A percentile compares a stretch with the other conserved stretches of the same genome.
These are phyloP conservation scores for Antheraea mylitta DNA, from an alignment of 1,140 invertebrate genomes.

Conservation along the genomic window DNA sequence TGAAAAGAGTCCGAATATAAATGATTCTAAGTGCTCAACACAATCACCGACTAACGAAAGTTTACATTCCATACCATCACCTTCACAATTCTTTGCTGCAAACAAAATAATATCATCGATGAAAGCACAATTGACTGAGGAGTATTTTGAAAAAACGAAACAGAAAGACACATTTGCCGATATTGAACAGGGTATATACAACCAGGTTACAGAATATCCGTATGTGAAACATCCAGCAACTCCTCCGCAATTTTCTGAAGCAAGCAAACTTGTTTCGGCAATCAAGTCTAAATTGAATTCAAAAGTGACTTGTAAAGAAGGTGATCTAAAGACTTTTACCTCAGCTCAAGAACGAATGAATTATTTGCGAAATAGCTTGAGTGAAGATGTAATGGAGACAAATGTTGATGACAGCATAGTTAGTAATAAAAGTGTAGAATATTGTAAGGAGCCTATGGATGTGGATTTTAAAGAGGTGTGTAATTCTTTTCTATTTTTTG, in stretches of 20 bases:
- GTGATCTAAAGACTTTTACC: slow-evolving; percentile 31
- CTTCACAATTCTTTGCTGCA: slow-evolving; percentile 69
- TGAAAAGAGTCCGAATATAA: slow-evolving; percentile 49
- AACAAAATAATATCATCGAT: slow-evolving; percentile 72
- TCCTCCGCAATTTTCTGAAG: slow-evolving; percentile 68
- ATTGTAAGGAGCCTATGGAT: slow-evolving; percentile 51
- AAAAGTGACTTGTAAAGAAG: slow-evolving; percentile 45
- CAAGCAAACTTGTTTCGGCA: slow-evolving; percentile 62
- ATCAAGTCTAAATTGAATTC: slow-evolving; percentile 69
- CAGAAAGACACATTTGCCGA: slow-evolving; percentile 69
- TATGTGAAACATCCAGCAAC: slow-evolving; percentile 62
- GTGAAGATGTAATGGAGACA: slow-evolving; percentile 33
- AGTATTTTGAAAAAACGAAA: slow-evolving; percentile 54
- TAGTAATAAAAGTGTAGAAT: slow-evolving; percentile 18
- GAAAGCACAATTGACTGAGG: slow-evolving; percentile 67
- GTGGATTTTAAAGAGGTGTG: slow-evolving; percentile 56
- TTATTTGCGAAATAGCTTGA: slow-evolving; percentile 38
- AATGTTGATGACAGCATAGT: slow-evolving; percentile 27
- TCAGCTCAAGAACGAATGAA: slow-evolving; percentile 52
- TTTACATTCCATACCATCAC: slow-evolving; percentile 51
- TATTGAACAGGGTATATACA: slow-evolving; percentile 65
- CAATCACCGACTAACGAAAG: slow-evolving; percentile 60
- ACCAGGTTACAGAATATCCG: slow-evolving; percentile 60
- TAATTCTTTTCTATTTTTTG: slow-evolving; percentile 5
- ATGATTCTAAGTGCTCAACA: slow-evolving; percentile 45